phyloP scores from a whole-genome alignment of 2,113 vertebrate genomes.

The Bombycilla garrulus region DNA sequence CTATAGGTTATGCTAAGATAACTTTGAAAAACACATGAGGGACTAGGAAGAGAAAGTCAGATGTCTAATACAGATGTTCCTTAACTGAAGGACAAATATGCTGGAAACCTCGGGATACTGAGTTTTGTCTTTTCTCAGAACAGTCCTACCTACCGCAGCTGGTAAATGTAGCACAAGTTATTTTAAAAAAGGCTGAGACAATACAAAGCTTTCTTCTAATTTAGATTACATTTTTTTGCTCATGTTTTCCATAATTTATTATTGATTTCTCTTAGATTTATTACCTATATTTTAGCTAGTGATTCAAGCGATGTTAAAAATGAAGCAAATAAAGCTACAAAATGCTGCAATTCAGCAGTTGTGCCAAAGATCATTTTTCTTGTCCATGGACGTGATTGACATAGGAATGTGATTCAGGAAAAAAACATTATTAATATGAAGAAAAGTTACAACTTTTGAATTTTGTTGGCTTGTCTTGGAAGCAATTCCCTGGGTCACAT shows the following conservation, averaged over 20 bases:
- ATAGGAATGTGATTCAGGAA: conserved; percentile 60
- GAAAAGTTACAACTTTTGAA: conserved; percentile 74
- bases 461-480: conserved; percentile 57
- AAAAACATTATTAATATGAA: conserved; percentile 69
- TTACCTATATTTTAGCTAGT: conserved; percentile 65
- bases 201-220: conserved; percentile 41
- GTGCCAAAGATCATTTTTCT: conserved; percentile 71
- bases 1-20: background rate
- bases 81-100: background rate
- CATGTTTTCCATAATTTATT: conserved; percentile 40
- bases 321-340: conserved; percentile 54
- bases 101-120: background rate
- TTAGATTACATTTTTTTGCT: conserved; percentile 43
- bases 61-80: background rate
- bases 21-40: background rate
- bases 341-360: conserved; percentile 41
- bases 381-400: conserved; percentile 67
- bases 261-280: conserved; percentile 74
- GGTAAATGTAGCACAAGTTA: background rate
- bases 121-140: background rate
- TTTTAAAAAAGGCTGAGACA: background rate
- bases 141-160: background rate
- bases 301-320: conserved; percentile 53
- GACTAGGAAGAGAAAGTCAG: background rate
- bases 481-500: conserved; percentile 68